Evolutionary conservation across 2,113 vertebrate genomes (phyloP), one percentile per base, ranked within the genome.

Genomic region (Columba janthina): DNA sequence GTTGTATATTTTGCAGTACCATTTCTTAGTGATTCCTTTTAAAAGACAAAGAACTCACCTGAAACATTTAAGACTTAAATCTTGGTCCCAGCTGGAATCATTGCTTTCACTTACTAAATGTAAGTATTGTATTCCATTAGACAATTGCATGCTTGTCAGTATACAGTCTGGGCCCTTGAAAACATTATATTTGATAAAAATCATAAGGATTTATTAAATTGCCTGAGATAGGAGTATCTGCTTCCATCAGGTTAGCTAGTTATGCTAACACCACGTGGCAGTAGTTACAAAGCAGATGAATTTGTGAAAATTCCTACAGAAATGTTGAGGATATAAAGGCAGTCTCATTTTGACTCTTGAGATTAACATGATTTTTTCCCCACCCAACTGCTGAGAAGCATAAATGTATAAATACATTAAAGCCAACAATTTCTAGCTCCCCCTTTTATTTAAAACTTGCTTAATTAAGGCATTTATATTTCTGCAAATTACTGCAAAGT

Each of bases 181-280:
- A 89, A 94, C 60, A 92, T 54, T 91, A 3, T 28, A 88, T 96
- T 96, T 93, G 85, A 76, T 97, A 97, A 93, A 64, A 71, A 94
- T 84, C 66, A 28, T 36, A 77, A 94, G 42, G n/a, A 85, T 71
- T 96, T 79, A 96, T 94, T 94, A 88, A 95, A 95, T 58, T 74
- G 38, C 61, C 64, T 87, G 65, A 58, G 48, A 94, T 94, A 96
- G 79, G 72, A 84, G 13, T 42, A 36, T 60, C 32, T 91, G 57
- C 73, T 93, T 50, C 77, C 77, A 78, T 32, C 36, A 71, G 75
- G 32, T 92, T 61, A 88, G 58, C 62, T 89, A 62, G 64, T 85
- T 44, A 85, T 83, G 61, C 46, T 89, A 94, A 88, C 78, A 83
- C 42, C 76, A 76, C 76, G 70, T 18, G 84, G 60, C 71, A 72